A percentile compares a stretch with the other conserved stretches of the same genome.
phyloP scores from a whole-genome alignment of 2,888 invertebrate genomes.

The Zeuzera pyrina region DNA sequence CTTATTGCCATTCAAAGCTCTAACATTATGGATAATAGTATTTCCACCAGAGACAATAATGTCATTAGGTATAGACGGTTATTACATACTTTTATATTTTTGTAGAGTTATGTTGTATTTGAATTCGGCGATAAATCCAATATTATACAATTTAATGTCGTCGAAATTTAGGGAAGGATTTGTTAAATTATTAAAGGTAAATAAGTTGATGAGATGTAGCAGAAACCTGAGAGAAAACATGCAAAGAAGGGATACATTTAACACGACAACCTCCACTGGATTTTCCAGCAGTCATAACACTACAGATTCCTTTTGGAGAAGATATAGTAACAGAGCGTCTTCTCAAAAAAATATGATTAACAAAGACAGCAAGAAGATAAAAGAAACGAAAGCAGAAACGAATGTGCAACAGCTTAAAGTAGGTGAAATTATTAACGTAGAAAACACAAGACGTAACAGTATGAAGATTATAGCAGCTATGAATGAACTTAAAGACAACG shows the following conservation, averaged over 20 bases:
- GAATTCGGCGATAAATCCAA: constrained; percentile 93
- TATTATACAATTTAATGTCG: constrained; percentile 92
- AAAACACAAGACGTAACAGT: constrained; percentile 62
- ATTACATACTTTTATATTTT: constrained; percentile 87
- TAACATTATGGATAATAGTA: constrained; percentile 90
- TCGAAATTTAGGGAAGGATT: constrained; percentile 91
- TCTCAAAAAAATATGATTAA: constrained; percentile 52
- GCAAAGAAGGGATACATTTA: constrained; percentile 77
- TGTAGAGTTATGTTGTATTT: constrained; percentile 90
- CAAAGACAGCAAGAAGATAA: constrained; percentile 48
- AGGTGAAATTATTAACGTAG: constrained; percentile 58
- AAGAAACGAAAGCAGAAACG: constrained; percentile 33
- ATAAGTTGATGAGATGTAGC: constrained; percentile 57
- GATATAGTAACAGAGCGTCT: constrained; percentile 70
- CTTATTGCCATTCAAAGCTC: constrained; percentile 88
- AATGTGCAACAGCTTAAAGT: constrained; percentile 48
- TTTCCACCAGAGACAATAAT: constrained; percentile 79
- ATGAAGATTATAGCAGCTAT: constrained; percentile 61
- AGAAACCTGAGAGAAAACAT: constrained; percentile 64
- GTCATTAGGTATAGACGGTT: constrained; percentile 83
- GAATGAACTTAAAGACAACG: constrained; percentile 37
- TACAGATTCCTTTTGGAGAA: constrained; percentile 75
- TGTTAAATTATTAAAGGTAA: constrained; percentile 74
- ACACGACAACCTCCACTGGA: constrained; percentile 76
- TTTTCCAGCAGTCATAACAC: constrained; percentile 73